These are phyloP conservation scores for Minunthozetes semirufus DNA, from an alignment of 2,888 invertebrate genomes.

Conservation along the genomic window DNA sequence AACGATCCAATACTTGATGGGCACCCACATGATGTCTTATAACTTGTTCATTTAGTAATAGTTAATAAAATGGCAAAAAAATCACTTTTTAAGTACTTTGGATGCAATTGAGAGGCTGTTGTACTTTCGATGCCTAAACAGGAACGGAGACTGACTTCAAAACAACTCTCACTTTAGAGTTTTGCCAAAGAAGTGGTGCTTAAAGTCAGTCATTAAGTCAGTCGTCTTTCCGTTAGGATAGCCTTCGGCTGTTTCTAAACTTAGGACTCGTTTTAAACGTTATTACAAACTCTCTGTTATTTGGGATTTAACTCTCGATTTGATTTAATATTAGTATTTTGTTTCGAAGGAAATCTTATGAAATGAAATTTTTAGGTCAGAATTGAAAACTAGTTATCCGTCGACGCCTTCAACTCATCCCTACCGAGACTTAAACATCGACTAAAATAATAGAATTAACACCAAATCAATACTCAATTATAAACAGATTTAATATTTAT, in stretches of 20 bases:
- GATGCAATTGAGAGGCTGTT: background rate
- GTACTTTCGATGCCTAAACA: constrained; percentile 2
- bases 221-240: constrained; percentile 16
- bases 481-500: too few relatives aligned
- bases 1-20: background rate
- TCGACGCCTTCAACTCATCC: background rate
- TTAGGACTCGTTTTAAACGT: background rate
- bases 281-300: background rate
- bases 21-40: background rate
- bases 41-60: background rate
- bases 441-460: background rate
- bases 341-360: background rate
- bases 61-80: background rate
- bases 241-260: constrained; percentile 20
- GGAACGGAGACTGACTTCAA: background rate
- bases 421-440: background rate
- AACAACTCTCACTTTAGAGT: background rate
- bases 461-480: background rate
- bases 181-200: background rate
- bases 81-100: background rate
- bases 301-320: background rate
- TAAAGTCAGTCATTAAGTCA: background rate
- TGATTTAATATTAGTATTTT: background rate
- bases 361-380: constrained; percentile 8
- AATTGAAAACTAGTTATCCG: background rate